These are phyloP conservation scores for Daptonema setosum DNA, from an alignment of 2,888 invertebrate species.

Conservation along the genomic window DNA sequence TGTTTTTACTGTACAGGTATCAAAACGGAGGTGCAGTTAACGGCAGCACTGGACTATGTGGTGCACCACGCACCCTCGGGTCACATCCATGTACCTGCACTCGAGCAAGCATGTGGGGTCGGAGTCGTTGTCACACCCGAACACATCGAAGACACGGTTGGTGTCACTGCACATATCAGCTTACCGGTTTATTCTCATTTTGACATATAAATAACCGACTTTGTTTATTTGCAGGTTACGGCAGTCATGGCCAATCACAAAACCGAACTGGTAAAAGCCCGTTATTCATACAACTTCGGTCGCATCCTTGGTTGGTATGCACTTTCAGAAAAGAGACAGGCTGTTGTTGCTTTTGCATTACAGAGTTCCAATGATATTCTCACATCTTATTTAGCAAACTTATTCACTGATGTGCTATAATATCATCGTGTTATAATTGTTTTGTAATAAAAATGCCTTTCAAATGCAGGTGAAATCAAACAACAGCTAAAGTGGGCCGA, in stretches of 20 bases:
- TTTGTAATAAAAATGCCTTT: no score
- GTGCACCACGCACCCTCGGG: not conserved
- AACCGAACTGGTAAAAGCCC: not conserved
- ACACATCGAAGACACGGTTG: not conserved
- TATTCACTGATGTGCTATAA: no score
- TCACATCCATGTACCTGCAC: not conserved
- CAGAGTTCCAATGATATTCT: no score
- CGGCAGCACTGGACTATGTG: not conserved
- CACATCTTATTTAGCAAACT: no score
- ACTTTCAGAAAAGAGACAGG: no score
- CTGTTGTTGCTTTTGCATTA: no score
- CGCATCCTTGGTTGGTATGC: not conserved
- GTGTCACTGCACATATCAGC: no score
- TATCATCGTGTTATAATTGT: no score
- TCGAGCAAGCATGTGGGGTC: not conserved
- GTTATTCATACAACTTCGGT: not conserved
- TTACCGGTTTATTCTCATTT: no score
- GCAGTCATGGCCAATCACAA: not conserved
- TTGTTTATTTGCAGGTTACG: not conserved
- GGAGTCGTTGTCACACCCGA: not conserved
- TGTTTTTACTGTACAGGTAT: no score
- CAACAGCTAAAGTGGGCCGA: conserved; percentile 63
- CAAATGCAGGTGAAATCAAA: conserved; percentile 33
- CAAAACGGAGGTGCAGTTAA: not conserved
- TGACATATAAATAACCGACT: no score